These are phyloP conservation scores for Stictonetta naevosa DNA, from an alignment of 2,113 vertebrate species.

Conservation along the genomic window DNA sequence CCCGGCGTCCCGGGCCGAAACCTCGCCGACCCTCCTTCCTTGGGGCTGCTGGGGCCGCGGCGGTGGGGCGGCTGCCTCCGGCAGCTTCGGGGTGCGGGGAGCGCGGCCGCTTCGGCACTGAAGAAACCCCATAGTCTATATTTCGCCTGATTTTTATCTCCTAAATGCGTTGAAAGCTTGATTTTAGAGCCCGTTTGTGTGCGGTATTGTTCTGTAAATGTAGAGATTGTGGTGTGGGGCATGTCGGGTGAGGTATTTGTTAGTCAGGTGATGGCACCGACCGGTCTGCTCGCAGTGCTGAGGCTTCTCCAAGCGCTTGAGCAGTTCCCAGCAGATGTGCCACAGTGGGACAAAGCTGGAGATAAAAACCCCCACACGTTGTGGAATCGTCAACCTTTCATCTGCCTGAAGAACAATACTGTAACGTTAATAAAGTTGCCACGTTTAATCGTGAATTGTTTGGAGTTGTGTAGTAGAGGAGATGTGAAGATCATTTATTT, in stretches of 20 bases:
- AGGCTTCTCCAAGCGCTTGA: background rate
- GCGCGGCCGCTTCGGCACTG: background rate
- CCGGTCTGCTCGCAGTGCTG: no score
- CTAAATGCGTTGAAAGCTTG: accelerated
- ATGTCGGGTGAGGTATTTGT: background rate
- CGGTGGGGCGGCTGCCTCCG: no score
- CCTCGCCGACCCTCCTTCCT: background rate
- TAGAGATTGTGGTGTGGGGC: background rate
- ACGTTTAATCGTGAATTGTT: accelerated
- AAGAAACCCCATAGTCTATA: accelerated
- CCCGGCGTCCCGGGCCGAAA: background rate
- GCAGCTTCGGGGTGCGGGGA: background rate
- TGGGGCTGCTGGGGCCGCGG: no score
- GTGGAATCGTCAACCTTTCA: background rate
- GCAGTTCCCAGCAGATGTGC: background rate
- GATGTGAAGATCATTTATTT: background rate
- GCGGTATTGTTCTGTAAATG: accelerated
- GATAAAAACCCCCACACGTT: accelerated
- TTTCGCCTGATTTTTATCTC: no score
- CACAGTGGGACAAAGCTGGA: accelerated
- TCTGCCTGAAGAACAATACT: background rate
- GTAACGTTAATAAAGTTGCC: background rate
- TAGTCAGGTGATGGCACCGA: background rate
- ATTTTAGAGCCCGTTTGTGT: accelerated
- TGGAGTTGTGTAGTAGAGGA: accelerated